Evolutionary conservation across 1,140 invertebrate species (phyloP), one percentile per base, ranked within the genome.

Genomic region (Mercenaria mercenaria): DNA sequence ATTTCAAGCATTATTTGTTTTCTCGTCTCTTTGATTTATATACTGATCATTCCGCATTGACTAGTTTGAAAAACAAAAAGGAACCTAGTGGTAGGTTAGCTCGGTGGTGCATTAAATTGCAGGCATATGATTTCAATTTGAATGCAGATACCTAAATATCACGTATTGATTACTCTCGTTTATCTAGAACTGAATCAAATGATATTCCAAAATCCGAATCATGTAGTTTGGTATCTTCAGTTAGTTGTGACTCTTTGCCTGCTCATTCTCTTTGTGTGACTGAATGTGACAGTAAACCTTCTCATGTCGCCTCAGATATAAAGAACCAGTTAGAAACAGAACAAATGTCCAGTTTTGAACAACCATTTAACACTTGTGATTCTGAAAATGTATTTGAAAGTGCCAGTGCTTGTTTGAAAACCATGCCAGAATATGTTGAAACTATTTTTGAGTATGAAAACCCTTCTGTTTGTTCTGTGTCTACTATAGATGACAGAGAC

Each of bases 1-100:
- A 18, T 20, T 91, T 69, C 43, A 81, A 88, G 20, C 88, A 84
- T 1, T 92, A 87, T 82, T 52, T 92, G 39, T 47, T 84, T 52
- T 6, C 18, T 11, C n/a, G 15, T 29, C 85, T 2, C 11, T 64
- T 64, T 64, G 59, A 64, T n/a, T 29, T 80, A 15, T 80, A 80
- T 26, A 80, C 77, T 18, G 77, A 80, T 41, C 47, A 80, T 39
- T 8, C 20, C 4, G 77, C 77, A 23, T 20, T 80, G 15, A 34
- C 26, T 29, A 20, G 34, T 0, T 41, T 80, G 11, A 80, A 37
- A 39, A 61, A 56, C 23, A 56, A 59, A 41, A 80, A 61, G 8
- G 77, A 80, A 23, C 77, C 77, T 23, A 37, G 29, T 61, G 56
- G 56, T 20, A 34, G 43, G 20, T 23, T 80, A 20, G 52, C 34